Base-by-base conservation (phyloP, 2,797 vertebrate genomes). In the Tadarida brasiliensis region DNA sequence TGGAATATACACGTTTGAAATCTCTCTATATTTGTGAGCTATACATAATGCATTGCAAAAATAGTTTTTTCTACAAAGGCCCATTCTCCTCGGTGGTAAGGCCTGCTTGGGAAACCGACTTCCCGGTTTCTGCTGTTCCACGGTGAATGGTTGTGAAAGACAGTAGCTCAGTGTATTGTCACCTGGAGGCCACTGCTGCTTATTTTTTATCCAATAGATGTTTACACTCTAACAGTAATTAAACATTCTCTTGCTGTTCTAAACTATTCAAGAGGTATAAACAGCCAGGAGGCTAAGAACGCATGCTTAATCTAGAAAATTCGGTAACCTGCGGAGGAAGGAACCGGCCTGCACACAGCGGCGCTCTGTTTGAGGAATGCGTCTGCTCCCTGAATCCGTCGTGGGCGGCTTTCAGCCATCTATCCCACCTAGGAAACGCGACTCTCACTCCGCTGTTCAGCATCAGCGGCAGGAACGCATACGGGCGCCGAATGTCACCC, bases 371-470 rank as follows among this genome's bases (percentile, higher is more conserved):
- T 82, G 35, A 87, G 24, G 30, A 87, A 39, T 61, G 44, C 65
- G 51, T 67, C 47, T 51, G 59, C 11, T 71, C 28, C 51, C 26
- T 76, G 33, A 70, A 51, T 78, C 73, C 47, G 87, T 20, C 54
- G 17, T 49, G 24, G 44, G 17, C 20, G 0, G 4, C 44, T 51
- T 65, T 86, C 56, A 73, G 35, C 4, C 24, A 17, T 26, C 16
- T 4, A 1, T 49, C 67, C 6, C 9, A 77, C 51, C n/a, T 63
- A n/a, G 77, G 87, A 85, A 95, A 59, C 33, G 7, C 0, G 17
- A 51, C n/a, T 91, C 30, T 71, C 68, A 28, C 9, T 89, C 49
- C 93, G 15, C 92, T 97, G 6, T 92, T 97, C 94, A 90, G 91
- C 93, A 73, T 91, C 39, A 11, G 71, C 63, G 59, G 57, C 59